Conservation (phyloP, 2,797 vertebrate genomes). For the Gephyroberyx darwinii region DNA sequence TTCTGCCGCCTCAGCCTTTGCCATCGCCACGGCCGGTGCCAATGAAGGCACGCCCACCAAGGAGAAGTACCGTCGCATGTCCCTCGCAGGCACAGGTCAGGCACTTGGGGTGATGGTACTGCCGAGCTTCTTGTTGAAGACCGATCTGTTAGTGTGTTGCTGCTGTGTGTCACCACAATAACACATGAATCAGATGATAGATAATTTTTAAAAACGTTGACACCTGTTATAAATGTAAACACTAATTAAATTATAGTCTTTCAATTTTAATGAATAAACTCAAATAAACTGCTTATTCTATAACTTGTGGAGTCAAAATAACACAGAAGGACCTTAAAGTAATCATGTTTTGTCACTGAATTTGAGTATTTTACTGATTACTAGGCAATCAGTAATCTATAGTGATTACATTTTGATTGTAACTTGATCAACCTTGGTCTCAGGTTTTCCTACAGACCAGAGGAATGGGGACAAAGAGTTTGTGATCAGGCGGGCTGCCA, state of each 20-base stretch:
- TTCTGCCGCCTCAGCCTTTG: conserved; percentile 93
- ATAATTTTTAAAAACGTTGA: not conserved
- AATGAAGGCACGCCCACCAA: conserved; percentile 96
- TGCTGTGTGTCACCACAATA: not conserved
- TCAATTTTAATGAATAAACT: too few relatives aligned
- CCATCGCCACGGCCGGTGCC: conserved; percentile 95
- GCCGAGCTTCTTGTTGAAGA: not conserved
- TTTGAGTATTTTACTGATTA: not conserved
- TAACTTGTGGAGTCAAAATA: too few relatives aligned
- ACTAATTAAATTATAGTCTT: too few relatives aligned
- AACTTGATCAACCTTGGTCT: conserved; percentile 12
- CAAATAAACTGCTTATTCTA: too few relatives aligned
- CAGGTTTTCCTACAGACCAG: conserved; percentile 93
- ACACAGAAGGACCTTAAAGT: too few relatives aligned
- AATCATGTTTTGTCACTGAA: not conserved
- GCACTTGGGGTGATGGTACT: not conserved
- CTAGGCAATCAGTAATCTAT: not conserved
- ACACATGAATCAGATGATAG: not conserved
- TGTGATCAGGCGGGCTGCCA: conserved; percentile 93
- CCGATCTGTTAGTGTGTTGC: not conserved
- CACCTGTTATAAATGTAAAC: too few relatives aligned
- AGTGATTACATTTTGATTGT: not conserved
- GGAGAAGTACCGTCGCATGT: conserved; percentile 96
- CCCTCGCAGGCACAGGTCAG: conserved; percentile 90
- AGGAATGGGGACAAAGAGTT: conserved; percentile 97